phyloP scores from a whole-genome alignment of 1,140 invertebrate species.

The Bradynema listronoti region DNA sequence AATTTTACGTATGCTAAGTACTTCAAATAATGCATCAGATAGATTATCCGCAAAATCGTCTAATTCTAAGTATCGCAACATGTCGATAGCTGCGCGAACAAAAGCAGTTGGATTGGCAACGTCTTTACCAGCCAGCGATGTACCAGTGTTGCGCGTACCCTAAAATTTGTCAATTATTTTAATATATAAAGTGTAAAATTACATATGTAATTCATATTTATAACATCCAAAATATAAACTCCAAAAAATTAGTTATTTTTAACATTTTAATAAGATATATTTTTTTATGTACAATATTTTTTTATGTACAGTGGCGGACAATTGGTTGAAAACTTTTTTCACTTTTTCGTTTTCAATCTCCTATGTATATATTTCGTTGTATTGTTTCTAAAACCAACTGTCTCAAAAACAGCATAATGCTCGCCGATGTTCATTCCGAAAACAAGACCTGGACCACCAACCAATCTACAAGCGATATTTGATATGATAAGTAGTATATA shows the following conservation, averaged over 20 bases:
- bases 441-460: conserved; percentile 89
- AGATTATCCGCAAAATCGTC: conserved; percentile 47
- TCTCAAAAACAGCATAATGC: conserved; percentile 66
- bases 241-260: too few species aligned
- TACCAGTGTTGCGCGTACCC: conserved; percentile 87
- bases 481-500: too few species aligned
- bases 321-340: too few species aligned
- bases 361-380: too few species aligned
- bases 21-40: conserved; percentile 47
- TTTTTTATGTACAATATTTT: too few species aligned
- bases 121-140: conserved; percentile 83
- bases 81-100: conserved; percentile 46
- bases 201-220: too few species aligned
- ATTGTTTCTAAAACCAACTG: conserved; percentile 42
- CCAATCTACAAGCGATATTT: conserved; percentile 89
- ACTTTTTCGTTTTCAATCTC: too few species aligned
- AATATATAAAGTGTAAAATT: too few species aligned
- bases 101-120: conserved; percentile 77
- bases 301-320: too few species aligned
- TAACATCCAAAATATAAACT: too few species aligned
- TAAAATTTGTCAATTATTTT: too few species aligned
- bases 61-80: conserved; percentile 48
- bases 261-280: too few species aligned
- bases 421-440: conserved; percentile 86
- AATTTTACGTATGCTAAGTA: conserved; percentile 35